Evolutionary conservation across 2,113 vertebrate species (phyloP).

Genomic region (Ceyx margarethae): DNA sequence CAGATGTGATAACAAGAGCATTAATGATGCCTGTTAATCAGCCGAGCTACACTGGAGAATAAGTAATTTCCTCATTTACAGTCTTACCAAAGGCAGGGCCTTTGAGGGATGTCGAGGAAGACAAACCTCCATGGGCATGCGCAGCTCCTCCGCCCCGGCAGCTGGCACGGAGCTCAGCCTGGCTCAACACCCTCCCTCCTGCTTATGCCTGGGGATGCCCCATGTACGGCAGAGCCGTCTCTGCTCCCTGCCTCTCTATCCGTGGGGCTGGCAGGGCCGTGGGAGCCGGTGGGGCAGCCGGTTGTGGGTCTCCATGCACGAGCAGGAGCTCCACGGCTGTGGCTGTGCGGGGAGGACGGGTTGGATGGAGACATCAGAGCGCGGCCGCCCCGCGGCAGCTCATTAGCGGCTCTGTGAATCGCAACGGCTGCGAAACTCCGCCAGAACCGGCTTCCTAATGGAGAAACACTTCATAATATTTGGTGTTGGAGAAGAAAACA

Average conservation of each 20-base stretch:
- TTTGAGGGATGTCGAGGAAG: background rate
- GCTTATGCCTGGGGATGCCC: background rate
- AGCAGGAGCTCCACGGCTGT: fast-evolving
- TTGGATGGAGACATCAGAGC: slow-evolving; percentile 26
- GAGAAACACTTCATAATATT: slow-evolving; percentile 66
- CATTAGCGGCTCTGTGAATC: slow-evolving; percentile 26
- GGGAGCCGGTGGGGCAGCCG: fast-evolving
- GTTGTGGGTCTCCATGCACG: fast-evolving
- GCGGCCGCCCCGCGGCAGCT: background rate
- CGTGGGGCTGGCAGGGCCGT: background rate
- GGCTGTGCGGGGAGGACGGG: background rate
- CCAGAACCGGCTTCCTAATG: background rate
- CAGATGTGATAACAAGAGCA: background rate
- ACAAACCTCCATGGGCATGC: background rate
- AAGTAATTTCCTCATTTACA: slow-evolving; percentile 47
- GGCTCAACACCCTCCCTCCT: fast-evolving
- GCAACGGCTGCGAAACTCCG: slow-evolving; percentile 8
- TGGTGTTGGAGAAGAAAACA: slow-evolving; percentile 45
- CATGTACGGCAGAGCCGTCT: background rate
- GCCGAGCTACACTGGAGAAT: background rate
- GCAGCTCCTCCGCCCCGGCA: fast-evolving
- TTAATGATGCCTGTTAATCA: slow-evolving; percentile 53
- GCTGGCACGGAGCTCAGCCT: background rate
- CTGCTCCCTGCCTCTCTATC: background rate
- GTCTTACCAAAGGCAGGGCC: background rate